Evolutionary conservation across 2,888 invertebrate genomes (phyloP), one percentile per base, ranked within the genome.

Genomic region (Sacculina carcini): DNA sequence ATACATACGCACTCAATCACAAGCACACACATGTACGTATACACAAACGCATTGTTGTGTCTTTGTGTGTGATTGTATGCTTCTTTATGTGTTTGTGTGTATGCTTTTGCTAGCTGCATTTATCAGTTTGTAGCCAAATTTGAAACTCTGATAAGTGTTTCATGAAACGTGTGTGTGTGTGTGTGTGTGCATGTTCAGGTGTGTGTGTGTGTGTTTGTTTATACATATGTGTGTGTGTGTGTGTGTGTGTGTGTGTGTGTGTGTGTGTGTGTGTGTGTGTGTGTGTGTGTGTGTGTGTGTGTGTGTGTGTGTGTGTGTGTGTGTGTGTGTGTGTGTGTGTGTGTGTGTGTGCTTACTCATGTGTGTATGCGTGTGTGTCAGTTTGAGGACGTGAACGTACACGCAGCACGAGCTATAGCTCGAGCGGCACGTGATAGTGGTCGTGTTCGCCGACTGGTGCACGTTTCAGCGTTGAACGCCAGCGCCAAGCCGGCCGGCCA

Each of bases 401-500:
- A n/a, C 9, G 44, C 28, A 3, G 44, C 44, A 3, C 44, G 44
- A 1, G 16, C 28, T 10, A 44, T 44, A 26, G 44, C 44, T 16
- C 44, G 44, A 2, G 44, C 44, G 9, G 26, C 28, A 6, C 44
- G 44, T 29, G 16, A 44, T 26, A 19, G 10, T 19, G 44, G 44
- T 29, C n/a, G n/a, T 10, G 52, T 52, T 6, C 39, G 50, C 24
- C 38, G 42, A 4, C 46, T 52, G 32, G 32, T 52, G n/a, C 52
- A 52, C 42, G 34, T 52, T 14, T 52, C 52, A 23, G 31, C 39
- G 21, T 44, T 52, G 24, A 52, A 52, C 36, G 52, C 52, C 7
- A 49, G 42, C 16, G 44, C 26, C 31, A 14, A 16, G 12, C 38
- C 36, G 2, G 21, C 70, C 64, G 72, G 77, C 14, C 65, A 78